Conservation (phyloP, 2,888 invertebrate species). For the Dugesia japonica region DNA sequence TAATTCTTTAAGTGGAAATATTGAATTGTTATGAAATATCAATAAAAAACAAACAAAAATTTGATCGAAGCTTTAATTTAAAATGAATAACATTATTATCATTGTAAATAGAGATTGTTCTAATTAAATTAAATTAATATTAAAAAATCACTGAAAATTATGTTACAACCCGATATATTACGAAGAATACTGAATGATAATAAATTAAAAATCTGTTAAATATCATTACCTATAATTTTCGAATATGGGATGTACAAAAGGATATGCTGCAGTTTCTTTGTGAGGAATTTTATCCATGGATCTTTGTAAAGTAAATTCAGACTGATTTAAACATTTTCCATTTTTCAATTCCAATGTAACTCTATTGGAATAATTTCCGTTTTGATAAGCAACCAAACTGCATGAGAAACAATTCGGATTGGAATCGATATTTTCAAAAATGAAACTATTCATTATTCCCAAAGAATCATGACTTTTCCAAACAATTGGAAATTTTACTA, state of each 20-base stretch:
- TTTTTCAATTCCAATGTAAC: not conserved
- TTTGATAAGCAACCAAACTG: not conserved
- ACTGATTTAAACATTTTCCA: not conserved
- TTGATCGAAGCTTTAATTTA: too few relatives aligned
- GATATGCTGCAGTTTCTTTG: not conserved
- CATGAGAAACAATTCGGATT: not conserved
- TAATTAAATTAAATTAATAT: too few relatives aligned
- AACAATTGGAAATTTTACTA: not conserved
- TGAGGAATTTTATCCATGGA: not conserved
- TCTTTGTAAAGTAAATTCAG: not conserved
- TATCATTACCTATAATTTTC: not conserved
- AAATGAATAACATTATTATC: too few relatives aligned
- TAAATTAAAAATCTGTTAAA: too few relatives aligned
- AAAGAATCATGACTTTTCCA: slow-evolving; percentile 15
- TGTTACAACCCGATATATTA: too few relatives aligned
- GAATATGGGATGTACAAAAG: not conserved
- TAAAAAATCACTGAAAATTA: too few relatives aligned
- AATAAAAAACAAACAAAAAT: too few relatives aligned
- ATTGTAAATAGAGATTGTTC: too few relatives aligned
- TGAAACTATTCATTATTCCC: not conserved
- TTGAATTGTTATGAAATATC: too few relatives aligned
- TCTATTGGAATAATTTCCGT: not conserved
- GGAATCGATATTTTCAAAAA: not conserved
- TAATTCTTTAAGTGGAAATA: too few relatives aligned
- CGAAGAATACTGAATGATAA: too few relatives aligned